These are phyloP conservation scores for Tyria jacobaeae DNA, from an alignment of 2,888 invertebrate genomes.

Conservation along the genomic window DNA sequence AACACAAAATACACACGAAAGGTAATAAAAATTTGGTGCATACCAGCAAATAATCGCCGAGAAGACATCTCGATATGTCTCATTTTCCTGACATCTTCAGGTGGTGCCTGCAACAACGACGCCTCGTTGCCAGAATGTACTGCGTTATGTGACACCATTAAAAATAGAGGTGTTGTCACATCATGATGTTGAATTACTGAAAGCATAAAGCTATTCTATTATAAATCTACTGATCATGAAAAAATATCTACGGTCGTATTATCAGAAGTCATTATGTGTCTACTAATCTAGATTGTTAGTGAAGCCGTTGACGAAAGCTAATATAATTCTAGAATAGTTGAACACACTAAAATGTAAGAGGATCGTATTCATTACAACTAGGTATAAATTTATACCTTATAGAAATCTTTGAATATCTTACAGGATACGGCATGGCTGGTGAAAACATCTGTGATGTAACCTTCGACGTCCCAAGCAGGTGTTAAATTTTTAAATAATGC, in stretches of 20 bases:
- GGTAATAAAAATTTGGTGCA: too few relatives aligned
- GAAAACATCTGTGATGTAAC: conserved; percentile 91
- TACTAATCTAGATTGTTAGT: too few relatives aligned
- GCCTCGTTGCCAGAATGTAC: conserved; percentile 92
- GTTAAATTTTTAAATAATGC: conserved; percentile 83
- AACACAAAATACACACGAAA: background rate
- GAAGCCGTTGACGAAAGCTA: too few relatives aligned
- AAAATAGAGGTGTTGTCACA: conserved; percentile 88
- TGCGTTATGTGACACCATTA: conserved; percentile 93
- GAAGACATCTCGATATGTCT: conserved; percentile 89
- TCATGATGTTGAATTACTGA: conserved; percentile 88
- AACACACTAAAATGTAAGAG: too few relatives aligned
- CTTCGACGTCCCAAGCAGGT: conserved; percentile 84
- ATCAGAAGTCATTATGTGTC: too few relatives aligned
- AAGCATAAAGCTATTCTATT: conserved; percentile 12
- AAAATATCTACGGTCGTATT: too few relatives aligned
- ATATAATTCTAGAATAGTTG: too few relatives aligned
- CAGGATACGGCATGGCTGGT: conserved; percentile 88
- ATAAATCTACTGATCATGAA: background rate
- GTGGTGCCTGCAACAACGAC: conserved; percentile 90
- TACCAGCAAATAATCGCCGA: conserved; percentile 91
- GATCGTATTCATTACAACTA: background rate
- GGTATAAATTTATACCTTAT: background rate
- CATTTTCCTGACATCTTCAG: conserved; percentile 89
- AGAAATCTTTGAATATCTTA: conserved; percentile 47